These are phyloP conservation scores for Penaeus indicus DNA, from an alignment of 1,140 invertebrate species.

Conservation along the genomic window DNA sequence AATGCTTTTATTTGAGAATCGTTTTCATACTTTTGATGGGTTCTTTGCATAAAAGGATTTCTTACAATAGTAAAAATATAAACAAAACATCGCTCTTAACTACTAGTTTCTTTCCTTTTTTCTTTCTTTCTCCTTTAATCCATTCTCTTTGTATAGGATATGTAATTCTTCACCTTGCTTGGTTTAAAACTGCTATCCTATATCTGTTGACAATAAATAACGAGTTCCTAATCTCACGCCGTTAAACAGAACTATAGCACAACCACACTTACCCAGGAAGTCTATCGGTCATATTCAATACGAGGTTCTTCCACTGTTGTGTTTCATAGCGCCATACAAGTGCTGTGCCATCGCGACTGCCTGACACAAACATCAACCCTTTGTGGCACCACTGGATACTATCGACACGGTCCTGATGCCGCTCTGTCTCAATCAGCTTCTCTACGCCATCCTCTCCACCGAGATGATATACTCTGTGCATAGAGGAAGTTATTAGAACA, in stretches of 20 bases:
- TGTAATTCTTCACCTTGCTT: no score
- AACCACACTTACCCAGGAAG: constrained; percentile 57
- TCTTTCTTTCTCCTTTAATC: no score
- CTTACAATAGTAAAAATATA: no score
- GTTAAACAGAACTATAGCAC: no score
- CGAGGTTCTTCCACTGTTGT: constrained; percentile 87
- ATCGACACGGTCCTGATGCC: constrained; percentile 94
- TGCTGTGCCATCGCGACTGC: constrained; percentile 96
- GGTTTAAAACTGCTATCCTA: not conserved
- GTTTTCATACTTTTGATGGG: no score
- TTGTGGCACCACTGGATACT: constrained; percentile 94
- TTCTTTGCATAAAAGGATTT: no score
- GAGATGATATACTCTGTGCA: constrained; percentile 82
- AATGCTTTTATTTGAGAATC: not conserved
- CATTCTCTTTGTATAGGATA: no score
- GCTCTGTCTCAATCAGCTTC: constrained; percentile 86
- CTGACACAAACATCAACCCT: constrained; percentile 90
- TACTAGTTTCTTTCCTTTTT: no score
- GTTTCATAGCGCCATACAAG: constrained; percentile 93
- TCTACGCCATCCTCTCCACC: constrained; percentile 80
- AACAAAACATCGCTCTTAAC: no score
- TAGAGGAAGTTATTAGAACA: not conserved
- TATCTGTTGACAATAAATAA: not conserved
- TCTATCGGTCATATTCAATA: constrained; percentile 79
- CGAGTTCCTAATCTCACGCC: not conserved